Conservation (phyloP, 2,888 invertebrate genomes). For the Andrena trimmerana region DNA sequence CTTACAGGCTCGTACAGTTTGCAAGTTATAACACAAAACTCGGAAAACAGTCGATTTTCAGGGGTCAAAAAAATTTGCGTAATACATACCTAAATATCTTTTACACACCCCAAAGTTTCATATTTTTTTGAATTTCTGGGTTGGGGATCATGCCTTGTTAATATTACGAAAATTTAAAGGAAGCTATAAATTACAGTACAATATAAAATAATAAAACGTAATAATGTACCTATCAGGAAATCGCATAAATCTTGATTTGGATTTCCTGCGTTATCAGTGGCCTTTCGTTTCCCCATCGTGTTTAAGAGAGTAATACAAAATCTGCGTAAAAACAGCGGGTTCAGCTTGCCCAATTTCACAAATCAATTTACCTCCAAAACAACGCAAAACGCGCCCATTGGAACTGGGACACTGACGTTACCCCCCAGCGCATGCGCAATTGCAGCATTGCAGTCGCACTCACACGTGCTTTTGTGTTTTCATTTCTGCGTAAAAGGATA, state of each 20-base stretch:
- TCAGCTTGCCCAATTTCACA: neutral
- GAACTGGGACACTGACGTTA: neutral
- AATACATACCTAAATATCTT: too few relatives aligned
- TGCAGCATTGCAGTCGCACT: too few relatives aligned
- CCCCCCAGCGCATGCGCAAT: too few relatives aligned
- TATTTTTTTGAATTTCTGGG: too few relatives aligned
- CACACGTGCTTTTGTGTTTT: neutral
- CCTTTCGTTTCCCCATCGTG: slow-evolving; percentile 88
- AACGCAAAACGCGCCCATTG: neutral
- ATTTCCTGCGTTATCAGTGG: slow-evolving; percentile 86
- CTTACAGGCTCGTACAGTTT: too few relatives aligned
- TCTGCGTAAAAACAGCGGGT: neutral
- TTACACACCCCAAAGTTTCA: too few relatives aligned
- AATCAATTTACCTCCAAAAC: slow-evolving; percentile 10
- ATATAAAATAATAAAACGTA: neutral
- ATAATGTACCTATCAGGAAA: slow-evolving; percentile 86
- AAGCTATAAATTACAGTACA: too few relatives aligned
- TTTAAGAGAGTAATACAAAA: neutral
- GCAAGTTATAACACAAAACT: too few relatives aligned
- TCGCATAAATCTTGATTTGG: slow-evolving; percentile 88
- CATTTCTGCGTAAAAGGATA: too few relatives aligned
- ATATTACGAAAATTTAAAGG: neutral
- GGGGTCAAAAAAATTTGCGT: too few relatives aligned
- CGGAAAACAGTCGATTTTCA: too few relatives aligned
- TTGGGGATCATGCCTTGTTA: neutral